phyloP scores from a whole-genome alignment of 2,113 vertebrate species.

The Electrona antarctica region DNA sequence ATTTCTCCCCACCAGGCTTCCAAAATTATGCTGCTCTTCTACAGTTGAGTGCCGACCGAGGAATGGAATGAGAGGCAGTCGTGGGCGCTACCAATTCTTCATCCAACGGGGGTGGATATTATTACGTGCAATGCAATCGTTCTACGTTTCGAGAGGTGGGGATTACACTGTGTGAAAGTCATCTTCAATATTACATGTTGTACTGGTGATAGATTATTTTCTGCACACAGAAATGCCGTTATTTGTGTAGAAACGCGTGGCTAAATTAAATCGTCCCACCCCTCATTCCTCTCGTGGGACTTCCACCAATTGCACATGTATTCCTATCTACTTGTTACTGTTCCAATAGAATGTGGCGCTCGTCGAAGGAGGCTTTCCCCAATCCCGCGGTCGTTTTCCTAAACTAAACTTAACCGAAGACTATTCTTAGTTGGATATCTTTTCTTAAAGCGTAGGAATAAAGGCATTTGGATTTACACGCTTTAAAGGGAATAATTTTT shows the following conservation, averaged over 20 bases:
- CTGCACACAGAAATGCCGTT: accelerated
- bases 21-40: conserved; percentile 53
- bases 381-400: neutral
- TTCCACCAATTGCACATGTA: conserved; percentile 68
- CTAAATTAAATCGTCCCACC: neutral
- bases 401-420: conserved; percentile 47
- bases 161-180: no score
- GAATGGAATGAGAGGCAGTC: conserved; percentile 76
- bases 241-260: neutral
- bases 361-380: conserved; percentile 18
- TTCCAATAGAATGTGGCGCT: conserved; percentile 54
- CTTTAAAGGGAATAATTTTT: conserved; percentile 32
- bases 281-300: neutral
- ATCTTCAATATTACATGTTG: neutral
- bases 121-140: neutral
- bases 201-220: accelerated
- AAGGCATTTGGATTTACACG: conserved; percentile 31
- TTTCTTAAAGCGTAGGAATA: neutral
- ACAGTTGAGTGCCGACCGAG: conserved; percentile 28
- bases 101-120: conserved; percentile 19
- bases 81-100: conserved; percentile 73
- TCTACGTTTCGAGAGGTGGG: neutral
- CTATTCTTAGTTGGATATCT: conserved; percentile 39
- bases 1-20: conserved; percentile 42
- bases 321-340: conserved; percentile 44